These are phyloP conservation scores for Brotula barbata DNA, from an alignment of 2,797 vertebrate species.

Conservation along the genomic window DNA sequence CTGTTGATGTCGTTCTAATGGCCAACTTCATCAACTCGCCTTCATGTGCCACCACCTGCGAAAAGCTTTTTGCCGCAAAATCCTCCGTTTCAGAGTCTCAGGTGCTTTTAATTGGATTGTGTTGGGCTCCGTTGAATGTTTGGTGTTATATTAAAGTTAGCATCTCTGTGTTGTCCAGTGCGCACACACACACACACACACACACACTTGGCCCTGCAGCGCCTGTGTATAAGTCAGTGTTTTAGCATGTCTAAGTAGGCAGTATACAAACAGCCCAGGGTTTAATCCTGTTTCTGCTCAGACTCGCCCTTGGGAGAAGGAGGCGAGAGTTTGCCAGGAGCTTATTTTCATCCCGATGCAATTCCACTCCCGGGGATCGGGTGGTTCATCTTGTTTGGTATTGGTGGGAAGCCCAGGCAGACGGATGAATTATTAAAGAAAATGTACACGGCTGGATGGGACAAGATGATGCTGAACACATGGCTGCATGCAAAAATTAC, in stretches of 20 bases:
- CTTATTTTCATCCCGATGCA: constrained; percentile 53
- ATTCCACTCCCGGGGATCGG: constrained; percentile 39
- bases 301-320: constrained; percentile 49
- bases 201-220: constrained; percentile 28
- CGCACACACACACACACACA: not conserved
- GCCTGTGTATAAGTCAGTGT: constrained; percentile 30
- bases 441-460: constrained; percentile 40
- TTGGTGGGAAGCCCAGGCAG: constrained; percentile 7
- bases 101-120: not conserved
- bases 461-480: constrained; percentile 27
- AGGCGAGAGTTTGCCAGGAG: constrained; percentile 47
- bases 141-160: constrained; percentile 5
- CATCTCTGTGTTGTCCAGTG: constrained; percentile 11
- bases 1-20: no score
- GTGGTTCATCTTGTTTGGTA: constrained; percentile 38
- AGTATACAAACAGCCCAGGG: constrained; percentile 51
- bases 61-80: no score
- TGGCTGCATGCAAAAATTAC: constrained; percentile 5
- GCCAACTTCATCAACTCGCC: no score
- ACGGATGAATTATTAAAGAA: constrained; percentile 57
- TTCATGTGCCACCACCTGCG: no score
- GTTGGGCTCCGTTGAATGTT: constrained; percentile 40
- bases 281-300: constrained; percentile 64
- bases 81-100: not conserved
- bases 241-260: constrained; percentile 52